These are phyloP conservation scores for Drosophila ananassae DNA, from an alignment of 1,140 invertebrate genomes.

Conservation along the genomic window DNA sequence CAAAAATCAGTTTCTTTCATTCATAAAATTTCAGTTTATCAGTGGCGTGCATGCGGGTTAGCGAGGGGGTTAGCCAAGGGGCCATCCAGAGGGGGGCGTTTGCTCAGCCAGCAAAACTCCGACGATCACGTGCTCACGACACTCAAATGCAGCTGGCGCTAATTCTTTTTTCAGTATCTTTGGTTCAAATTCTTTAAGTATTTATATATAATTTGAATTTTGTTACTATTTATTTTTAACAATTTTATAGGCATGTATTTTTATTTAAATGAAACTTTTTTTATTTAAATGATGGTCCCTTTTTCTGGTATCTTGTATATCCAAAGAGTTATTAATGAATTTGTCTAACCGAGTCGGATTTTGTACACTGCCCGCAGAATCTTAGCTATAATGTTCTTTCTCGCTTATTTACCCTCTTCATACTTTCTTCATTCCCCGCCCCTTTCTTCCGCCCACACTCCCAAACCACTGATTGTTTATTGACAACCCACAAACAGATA, in stretches of 20 bases:
- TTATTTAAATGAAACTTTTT: too few species aligned
- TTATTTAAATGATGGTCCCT: too few species aligned
- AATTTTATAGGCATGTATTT: neutral
- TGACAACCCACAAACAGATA: constrained; percentile 73
- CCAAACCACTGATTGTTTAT: constrained; percentile 8
- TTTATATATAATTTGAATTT: neutral
- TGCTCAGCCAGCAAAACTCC: constrained; percentile 6
- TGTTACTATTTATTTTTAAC: neutral
- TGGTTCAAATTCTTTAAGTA: constrained; percentile 6
- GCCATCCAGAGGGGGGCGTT: constrained; percentile 39
- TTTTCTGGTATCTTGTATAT: too few species aligned
- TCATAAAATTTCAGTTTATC: constrained; percentile 70
- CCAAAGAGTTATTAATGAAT: neutral
- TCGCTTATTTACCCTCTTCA: too few species aligned
- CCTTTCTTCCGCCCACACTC: constrained; percentile 2
- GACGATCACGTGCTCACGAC: constrained; percentile 58
- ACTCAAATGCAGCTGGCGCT: constrained; percentile 70
- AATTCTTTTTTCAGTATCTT: constrained; percentile 33
- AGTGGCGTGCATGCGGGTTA: constrained; percentile 25
- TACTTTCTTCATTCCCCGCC: neutral
- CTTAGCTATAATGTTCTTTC: too few species aligned
- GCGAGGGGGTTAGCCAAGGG: constrained; percentile 14
- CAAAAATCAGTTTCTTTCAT: constrained; percentile 70
- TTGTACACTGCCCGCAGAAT: neutral
- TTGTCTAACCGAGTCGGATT: neutral